Percentiles rank a stretch among this genome's conserved stretches.
Conservation (phyloP, 2,113 vertebrate species). For the Grammomys surdaster region DNA sequence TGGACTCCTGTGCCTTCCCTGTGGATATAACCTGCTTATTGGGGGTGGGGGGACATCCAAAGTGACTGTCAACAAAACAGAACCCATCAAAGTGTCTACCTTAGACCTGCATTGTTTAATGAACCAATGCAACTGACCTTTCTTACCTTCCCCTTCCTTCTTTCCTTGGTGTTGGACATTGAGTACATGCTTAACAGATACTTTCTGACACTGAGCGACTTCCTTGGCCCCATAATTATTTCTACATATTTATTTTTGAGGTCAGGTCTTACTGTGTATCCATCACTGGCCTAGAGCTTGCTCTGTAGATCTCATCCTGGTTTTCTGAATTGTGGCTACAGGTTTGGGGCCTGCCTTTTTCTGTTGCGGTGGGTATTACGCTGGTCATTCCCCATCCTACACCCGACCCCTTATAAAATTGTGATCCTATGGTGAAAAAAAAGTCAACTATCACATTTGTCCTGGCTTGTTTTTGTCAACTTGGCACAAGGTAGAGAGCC, state of each 20-base stretch:
- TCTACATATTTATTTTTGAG: neutral
- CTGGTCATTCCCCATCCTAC: neutral
- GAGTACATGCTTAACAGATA: neutral
- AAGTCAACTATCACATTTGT: slow-evolving; percentile 72
- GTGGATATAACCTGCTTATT: neutral
- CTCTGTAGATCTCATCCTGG: neutral
- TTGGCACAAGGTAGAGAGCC: neutral
- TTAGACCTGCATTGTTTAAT: neutral
- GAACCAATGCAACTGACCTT: neutral
- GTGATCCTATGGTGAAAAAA: slow-evolving; percentile 26
- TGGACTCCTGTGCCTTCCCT: neutral
- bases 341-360: slow-evolving; percentile 9
- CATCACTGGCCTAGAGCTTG: neutral
- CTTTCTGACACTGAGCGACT: neutral
- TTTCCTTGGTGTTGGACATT: neutral
- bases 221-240: too few relatives aligned
- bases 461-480: neutral
- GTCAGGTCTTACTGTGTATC: neutral
- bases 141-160: neutral
- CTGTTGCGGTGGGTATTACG: neutral
- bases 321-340: slow-evolving; percentile 23
- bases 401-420: neutral
- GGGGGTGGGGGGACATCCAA: neutral
- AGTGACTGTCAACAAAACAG: neutral
- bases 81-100: neutral